Evolutionary conservation across 1,140 invertebrate genomes (phyloP).

Genomic region (Protaetia brevitarsis): DNA sequence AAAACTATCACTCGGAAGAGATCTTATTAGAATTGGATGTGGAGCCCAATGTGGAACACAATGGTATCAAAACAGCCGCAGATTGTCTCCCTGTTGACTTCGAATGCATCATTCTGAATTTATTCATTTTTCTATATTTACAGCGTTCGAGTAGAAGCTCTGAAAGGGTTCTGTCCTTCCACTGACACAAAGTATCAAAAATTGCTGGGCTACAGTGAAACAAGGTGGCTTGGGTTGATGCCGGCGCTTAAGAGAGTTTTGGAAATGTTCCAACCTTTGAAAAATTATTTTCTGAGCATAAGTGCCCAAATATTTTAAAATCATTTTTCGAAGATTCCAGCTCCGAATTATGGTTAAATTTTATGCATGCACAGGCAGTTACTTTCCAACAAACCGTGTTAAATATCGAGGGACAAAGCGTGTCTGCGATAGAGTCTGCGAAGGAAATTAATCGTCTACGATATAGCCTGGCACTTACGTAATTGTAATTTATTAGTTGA

Average conservation of each 20-base stretch:
- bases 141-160: conserved; percentile 26
- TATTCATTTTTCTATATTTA: conserved; percentile 37
- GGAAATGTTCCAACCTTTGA: conserved; percentile 32
- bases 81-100: conserved; percentile 38
- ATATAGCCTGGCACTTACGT: conserved; percentile 28
- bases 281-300: conserved; percentile 38
- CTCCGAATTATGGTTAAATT: conserved; percentile 29
- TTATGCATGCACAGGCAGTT: conserved; percentile 37
- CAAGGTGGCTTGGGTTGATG: conserved; percentile 26
- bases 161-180: conserved; percentile 19
- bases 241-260: conserved; percentile 26
- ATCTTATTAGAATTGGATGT: conserved; percentile 29
- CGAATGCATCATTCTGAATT: conserved; percentile 39
- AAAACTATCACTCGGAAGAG: conserved; percentile 16
- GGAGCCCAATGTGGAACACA: conserved; percentile 23
- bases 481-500: too few species aligned
- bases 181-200: conserved; percentile 35
- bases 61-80: conserved; percentile 38
- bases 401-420: conserved; percentile 38
- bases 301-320: conserved; percentile 30
- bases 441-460: conserved; percentile 39
- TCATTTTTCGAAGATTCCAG: conserved; percentile 28
- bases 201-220: conserved; percentile 40
- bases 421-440: conserved; percentile 36
- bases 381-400: conserved; percentile 35